These are phyloP conservation scores for Nasonia oneida DNA, from an alignment of 2,888 invertebrate species.

Conservation along the genomic window DNA sequence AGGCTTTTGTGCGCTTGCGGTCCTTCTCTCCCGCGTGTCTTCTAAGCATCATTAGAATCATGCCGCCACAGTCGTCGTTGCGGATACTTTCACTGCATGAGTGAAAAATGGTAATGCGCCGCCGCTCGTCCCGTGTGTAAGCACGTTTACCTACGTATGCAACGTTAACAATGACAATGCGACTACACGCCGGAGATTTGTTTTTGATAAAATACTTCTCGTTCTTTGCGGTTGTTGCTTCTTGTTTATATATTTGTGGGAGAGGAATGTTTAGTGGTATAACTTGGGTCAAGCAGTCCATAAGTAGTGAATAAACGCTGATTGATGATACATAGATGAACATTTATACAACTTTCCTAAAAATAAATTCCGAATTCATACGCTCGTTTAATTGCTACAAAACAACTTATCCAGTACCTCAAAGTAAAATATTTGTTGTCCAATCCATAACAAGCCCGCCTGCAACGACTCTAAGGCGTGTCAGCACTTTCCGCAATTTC, in stretches of 20 bases:
- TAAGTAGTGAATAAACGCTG: neutral
- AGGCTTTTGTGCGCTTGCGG: slow-evolving; percentile 34
- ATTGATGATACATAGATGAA: neutral
- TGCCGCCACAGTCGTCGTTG: slow-evolving; percentile 15
- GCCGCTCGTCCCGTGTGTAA: neutral
- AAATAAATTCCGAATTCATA: neutral
- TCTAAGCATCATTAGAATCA: slow-evolving; percentile 57
- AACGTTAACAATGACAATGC: slow-evolving; percentile 49
- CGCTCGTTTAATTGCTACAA: too few relatives aligned
- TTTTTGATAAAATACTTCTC: slow-evolving; percentile 51
- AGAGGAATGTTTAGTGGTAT: neutral
- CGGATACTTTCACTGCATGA: slow-evolving; percentile 59
- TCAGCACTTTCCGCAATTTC: neutral
- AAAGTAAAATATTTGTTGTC: too few relatives aligned
- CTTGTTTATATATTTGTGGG: slow-evolving; percentile 13
- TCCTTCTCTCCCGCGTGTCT: slow-evolving; percentile 36
- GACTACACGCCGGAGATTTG: slow-evolving; percentile 40
- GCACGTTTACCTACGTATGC: neutral
- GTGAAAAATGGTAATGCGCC: slow-evolving; percentile 59
- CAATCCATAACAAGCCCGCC: too few relatives aligned
- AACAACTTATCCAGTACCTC: too few relatives aligned
- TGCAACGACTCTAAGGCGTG: neutral
- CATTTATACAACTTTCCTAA: neutral
- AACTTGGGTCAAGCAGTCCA: neutral
- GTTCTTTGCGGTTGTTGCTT: neutral